Percentiles rank a stretch among this genome's conserved stretches.
Evolutionary conservation across 2,797 vertebrate genomes (phyloP).

Genomic region (Gouania willdenowi): DNA sequence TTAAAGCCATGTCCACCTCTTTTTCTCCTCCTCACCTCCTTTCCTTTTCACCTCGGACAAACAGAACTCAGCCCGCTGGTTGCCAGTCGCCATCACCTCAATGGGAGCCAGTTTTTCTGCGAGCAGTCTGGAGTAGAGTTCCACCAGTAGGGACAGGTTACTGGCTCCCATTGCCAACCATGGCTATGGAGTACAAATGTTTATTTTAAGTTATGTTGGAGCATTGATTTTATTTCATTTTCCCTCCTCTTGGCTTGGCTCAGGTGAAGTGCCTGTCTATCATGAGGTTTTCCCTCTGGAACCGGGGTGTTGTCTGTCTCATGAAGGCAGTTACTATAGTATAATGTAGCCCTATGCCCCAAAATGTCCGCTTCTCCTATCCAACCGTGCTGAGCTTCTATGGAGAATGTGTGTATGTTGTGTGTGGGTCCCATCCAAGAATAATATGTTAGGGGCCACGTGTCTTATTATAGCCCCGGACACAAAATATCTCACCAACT

Average conservation of each 20-base stretch:
- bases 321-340: slow-evolving; percentile 58
- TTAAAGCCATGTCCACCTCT: slow-evolving; percentile 15
- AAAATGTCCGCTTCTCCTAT: slow-evolving; percentile 38
- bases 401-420: slow-evolving; percentile 37
- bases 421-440: slow-evolving; percentile 59
- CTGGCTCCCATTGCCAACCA: slow-evolving; percentile 67
- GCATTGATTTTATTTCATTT: slow-evolving; percentile 79
- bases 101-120: slow-evolving; percentile 62
- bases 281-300: slow-evolving; percentile 41
- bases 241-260: slow-evolving; percentile 53
- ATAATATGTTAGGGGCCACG: slow-evolving; percentile 63
- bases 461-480: slow-evolving; percentile 65
- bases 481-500: slow-evolving; percentile 66
- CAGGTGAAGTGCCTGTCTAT: slow-evolving; percentile 54
- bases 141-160: slow-evolving; percentile 74
- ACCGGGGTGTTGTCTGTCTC: slow-evolving; percentile 52
- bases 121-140: slow-evolving; percentile 63
- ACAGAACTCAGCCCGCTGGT: slow-evolving; percentile 61
- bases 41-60: slow-evolving; percentile 53
- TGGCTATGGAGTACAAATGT: slow-evolving; percentile 76
- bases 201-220: slow-evolving; percentile 79
- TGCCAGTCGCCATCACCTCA: slow-evolving; percentile 74
- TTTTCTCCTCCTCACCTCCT: background rate
- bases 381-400: slow-evolving; percentile 42
- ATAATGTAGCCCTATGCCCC: slow-evolving; percentile 52